Percentiles rank a stretch among this genome's conserved stretches.
These are phyloP conservation scores for Fragum sueziense DNA, from an alignment of 2,888 invertebrate genomes.

Conservation along the genomic window DNA sequence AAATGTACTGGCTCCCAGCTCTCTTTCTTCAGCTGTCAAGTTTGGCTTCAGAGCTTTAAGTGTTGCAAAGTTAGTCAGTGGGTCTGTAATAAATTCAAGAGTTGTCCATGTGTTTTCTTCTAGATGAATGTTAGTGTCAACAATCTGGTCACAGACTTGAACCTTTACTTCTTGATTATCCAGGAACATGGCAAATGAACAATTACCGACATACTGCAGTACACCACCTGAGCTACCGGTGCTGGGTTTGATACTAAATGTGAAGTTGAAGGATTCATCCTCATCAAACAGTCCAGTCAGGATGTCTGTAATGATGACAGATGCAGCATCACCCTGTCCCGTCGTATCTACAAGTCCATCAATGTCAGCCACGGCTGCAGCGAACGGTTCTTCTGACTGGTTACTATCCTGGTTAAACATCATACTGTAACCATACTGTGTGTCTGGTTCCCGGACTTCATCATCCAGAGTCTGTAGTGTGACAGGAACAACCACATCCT, in stretches of 20 bases:
- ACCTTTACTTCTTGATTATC: constrained; percentile 31
- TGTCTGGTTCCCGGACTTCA: constrained; percentile 32
- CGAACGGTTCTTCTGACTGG: background rate
- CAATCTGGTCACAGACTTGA: constrained; percentile 30
- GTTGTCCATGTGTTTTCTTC: constrained; percentile 49
- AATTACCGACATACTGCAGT: constrained; percentile 42
- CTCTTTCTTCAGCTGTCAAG: background rate
- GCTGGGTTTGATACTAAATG: constrained; percentile 36
- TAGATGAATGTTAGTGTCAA: constrained; percentile 31
- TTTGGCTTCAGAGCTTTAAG: background rate
- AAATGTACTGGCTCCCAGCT: background rate
- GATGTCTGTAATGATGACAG: constrained; percentile 26
- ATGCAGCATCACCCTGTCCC: constrained; percentile 30
- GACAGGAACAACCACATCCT: constrained; percentile 27
- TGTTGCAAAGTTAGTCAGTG: constrained; percentile 10
- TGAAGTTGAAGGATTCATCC: constrained; percentile 20
- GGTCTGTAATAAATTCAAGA: constrained; percentile 57
- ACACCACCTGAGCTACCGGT: constrained; percentile 37
- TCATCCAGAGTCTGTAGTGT: constrained; percentile 18
- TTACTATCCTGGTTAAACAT: constrained; percentile 7
- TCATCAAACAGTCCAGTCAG: constrained; percentile 29
- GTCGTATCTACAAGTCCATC: background rate
- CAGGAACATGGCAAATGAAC: constrained; percentile 36
- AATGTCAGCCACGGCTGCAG: background rate
- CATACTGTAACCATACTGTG: constrained; percentile 33